Conservation (phyloP, 2,797 vertebrate genomes). For the Amblyraja radiata region DNA sequence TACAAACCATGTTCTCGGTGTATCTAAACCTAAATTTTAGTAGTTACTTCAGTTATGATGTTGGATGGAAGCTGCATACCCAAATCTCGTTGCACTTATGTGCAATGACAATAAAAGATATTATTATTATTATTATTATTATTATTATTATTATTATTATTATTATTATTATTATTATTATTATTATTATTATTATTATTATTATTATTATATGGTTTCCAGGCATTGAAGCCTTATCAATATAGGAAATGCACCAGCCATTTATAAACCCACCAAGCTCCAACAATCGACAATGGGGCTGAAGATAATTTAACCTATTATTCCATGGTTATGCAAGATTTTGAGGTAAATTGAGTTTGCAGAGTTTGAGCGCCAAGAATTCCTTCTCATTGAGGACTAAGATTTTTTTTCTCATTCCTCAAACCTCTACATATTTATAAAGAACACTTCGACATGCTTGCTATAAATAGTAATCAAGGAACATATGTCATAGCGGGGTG, state of each 20-base stretch:
- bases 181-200: no score
- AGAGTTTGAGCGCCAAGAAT: not conserved
- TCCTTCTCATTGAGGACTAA: no score
- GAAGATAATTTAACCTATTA: not conserved
- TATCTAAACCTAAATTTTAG: no score
- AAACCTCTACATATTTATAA: constrained; percentile 6
- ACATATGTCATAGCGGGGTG: not conserved
- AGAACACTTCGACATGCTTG: not conserved
- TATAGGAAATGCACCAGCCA: not conserved
- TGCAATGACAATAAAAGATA: no score
- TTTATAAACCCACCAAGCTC: not conserved
- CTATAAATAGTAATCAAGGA: not conserved
- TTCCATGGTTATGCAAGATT: not conserved
- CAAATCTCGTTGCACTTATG: no score
- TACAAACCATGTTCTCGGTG: no score
- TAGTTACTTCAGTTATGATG: no score
- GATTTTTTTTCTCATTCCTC: not conserved
- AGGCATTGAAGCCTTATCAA: not conserved
- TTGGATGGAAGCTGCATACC: no score
- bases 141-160: no score
- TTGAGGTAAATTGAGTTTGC: not conserved
- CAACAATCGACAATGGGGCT: not conserved
- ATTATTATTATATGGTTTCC: no score
- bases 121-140: no score
- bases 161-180: no score